Evolutionary conservation across 2,888 invertebrate genomes (phyloP).

Genomic region (Xanthorhoe spadicearia): DNA sequence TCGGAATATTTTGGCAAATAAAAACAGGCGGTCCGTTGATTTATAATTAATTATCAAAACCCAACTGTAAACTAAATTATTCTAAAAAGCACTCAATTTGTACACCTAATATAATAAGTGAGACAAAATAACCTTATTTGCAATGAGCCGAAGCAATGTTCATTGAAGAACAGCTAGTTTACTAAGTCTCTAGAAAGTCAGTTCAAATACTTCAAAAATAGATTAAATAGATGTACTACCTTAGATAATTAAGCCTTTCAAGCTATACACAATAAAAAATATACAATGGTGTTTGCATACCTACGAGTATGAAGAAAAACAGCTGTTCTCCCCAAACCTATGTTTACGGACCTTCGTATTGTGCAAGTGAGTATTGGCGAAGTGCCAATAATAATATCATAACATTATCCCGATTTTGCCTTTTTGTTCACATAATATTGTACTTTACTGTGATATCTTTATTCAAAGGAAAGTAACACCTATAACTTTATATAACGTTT

Average conservation of each 20-base stretch:
- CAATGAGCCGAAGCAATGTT: slow-evolving; percentile 41
- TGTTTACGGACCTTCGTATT: slow-evolving; percentile 50
- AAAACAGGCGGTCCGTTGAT: too few species aligned
- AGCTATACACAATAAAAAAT: too few species aligned
- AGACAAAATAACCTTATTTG: slow-evolving; percentile 48
- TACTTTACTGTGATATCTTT: not conserved
- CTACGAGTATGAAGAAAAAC: not conserved
- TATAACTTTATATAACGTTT: not conserved
- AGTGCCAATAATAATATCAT: slow-evolving; percentile 64
- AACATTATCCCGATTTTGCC: slow-evolving; percentile 53
- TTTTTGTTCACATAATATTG: slow-evolving; percentile 8
- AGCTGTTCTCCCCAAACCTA: not conserved
- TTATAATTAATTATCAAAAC: slow-evolving; percentile 25
- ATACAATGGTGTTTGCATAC: not conserved
- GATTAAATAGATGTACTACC: too few species aligned
- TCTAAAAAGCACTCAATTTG: slow-evolving; percentile 33
- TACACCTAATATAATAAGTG: slow-evolving; percentile 56
- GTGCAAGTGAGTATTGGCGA: slow-evolving; percentile 61
- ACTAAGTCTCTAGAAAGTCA: too few species aligned
- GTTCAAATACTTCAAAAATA: too few species aligned
- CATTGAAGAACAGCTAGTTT: not conserved
- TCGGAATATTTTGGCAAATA: too few species aligned
- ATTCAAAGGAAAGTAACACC: not conserved
- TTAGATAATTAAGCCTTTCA: too few species aligned
- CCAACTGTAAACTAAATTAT: slow-evolving; percentile 51